phyloP scores from a whole-genome alignment of 2,113 vertebrate genomes.

The Hippocampus barbouri region DNA sequence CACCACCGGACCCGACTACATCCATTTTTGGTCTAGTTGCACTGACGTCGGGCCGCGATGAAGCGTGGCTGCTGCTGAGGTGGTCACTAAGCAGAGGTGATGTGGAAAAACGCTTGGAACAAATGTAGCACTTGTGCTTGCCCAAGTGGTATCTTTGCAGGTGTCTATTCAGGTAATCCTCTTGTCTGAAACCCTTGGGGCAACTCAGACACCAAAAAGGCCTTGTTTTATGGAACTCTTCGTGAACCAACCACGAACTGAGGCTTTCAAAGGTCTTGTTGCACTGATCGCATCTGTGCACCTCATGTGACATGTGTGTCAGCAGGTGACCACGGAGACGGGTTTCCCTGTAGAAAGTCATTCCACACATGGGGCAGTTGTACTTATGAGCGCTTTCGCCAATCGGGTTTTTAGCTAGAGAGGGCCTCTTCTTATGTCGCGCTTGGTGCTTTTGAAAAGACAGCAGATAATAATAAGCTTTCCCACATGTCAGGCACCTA shows the following conservation, averaged over 20 bases:
- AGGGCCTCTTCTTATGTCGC: not conserved
- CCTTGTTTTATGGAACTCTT: constrained; percentile 45
- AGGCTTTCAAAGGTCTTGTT: constrained; percentile 44
- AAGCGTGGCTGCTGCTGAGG: constrained; percentile 23
- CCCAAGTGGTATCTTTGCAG: constrained; percentile 44
- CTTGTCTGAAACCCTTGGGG: constrained; percentile 46
- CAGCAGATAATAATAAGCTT: constrained; percentile 52
- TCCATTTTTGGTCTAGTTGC: constrained; percentile 1
- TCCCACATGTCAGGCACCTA: constrained; percentile 63
- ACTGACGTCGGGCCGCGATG: constrained; percentile 16
- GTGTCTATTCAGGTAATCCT: constrained; percentile 39
- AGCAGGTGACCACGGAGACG: constrained; percentile 47
- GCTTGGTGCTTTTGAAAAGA: constrained; percentile 61
- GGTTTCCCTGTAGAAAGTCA: constrained; percentile 30
- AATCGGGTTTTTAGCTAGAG: fast-evolving
- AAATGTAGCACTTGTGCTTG: constrained; percentile 34
- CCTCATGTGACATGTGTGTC: constrained; percentile 23
- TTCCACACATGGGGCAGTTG: constrained; percentile 54
- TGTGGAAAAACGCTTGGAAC: constrained; percentile 25
- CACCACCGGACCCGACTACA: not conserved
- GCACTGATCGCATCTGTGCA: constrained; percentile 53
- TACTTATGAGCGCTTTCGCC: not conserved
- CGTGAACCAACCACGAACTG: constrained; percentile 37
- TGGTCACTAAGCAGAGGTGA: constrained; percentile 22
- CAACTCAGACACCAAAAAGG: constrained; percentile 61